Evolutionary conservation across 2,113 vertebrate species (phyloP).

Genomic region (Excalfactoria chinensis): DNA sequence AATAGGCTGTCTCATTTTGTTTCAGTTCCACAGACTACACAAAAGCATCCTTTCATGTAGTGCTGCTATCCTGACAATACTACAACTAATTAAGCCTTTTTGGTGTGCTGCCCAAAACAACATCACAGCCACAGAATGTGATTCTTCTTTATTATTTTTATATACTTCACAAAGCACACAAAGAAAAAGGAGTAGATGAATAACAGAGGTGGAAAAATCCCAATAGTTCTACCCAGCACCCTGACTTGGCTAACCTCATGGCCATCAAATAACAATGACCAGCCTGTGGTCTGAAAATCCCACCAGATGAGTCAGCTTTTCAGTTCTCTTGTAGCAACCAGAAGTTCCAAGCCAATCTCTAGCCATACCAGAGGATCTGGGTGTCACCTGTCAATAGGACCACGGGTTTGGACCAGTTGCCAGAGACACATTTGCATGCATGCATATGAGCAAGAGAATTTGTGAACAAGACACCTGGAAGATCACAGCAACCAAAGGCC

Average conservation of each 20-base stretch:
- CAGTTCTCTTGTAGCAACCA: background rate
- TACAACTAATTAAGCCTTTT: background rate
- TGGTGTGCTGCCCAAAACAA: background rate
- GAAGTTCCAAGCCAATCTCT: background rate
- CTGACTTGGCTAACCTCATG: background rate
- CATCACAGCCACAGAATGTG: background rate
- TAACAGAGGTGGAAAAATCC: background rate
- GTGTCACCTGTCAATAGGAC: background rate
- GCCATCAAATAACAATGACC: background rate
- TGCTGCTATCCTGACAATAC: background rate
- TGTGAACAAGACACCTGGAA: background rate
- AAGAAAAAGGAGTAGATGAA: background rate
- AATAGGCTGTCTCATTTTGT: background rate
- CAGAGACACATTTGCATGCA: background rate
- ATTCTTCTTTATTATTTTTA: background rate
- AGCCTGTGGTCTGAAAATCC: background rate
- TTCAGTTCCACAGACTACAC: background rate
- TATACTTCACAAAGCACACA: background rate
- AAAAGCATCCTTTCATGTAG: background rate
- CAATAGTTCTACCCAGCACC: background rate
- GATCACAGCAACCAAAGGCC: background rate
- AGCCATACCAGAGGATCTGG: background rate
- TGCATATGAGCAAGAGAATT: accelerated
- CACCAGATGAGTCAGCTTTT: background rate
- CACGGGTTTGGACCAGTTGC: background rate